Evolutionary conservation across 2,113 vertebrate species (phyloP).

Genomic region (Heliornis fulica): DNA sequence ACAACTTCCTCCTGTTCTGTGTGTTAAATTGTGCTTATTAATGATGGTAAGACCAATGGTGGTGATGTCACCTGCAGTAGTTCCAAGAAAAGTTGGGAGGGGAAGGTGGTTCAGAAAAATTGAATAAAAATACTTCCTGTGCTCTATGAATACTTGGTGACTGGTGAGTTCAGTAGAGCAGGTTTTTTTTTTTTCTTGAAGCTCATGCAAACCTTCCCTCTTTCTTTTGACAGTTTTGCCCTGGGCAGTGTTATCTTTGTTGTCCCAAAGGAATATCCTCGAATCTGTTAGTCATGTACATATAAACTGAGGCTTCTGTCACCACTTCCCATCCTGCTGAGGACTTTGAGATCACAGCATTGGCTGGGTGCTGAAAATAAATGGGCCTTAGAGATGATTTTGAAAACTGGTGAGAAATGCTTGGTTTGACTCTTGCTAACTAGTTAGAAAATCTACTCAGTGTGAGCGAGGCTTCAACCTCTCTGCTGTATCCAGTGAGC

Average conservation of each 20-base stretch:
- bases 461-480: not conserved
- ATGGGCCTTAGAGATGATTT: not conserved
- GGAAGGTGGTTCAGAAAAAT: not conserved
- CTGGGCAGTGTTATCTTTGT: not conserved
- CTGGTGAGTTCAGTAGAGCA: not conserved
- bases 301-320: not conserved
- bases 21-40: not conserved
- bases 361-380: conserved; percentile 4
- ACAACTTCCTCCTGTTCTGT: not conserved
- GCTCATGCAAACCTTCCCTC: not conserved
- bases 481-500: not conserved
- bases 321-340: not conserved
- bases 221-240: conserved; percentile 38
- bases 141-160: not conserved
- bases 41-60: not conserved
- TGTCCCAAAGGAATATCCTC: conserved; percentile 17
- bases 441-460: not conserved
- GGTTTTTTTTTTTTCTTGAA: not conserved
- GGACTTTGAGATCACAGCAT: not conserved
- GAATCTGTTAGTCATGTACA: not conserved
- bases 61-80: not conserved
- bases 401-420: not conserved
- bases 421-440: not conserved
- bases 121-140: not conserved
- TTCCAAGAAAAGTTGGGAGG: not conserved